Evolutionary conservation across 2,888 invertebrate genomes (phyloP).

Genomic region (Aleiodes alternator): DNA sequence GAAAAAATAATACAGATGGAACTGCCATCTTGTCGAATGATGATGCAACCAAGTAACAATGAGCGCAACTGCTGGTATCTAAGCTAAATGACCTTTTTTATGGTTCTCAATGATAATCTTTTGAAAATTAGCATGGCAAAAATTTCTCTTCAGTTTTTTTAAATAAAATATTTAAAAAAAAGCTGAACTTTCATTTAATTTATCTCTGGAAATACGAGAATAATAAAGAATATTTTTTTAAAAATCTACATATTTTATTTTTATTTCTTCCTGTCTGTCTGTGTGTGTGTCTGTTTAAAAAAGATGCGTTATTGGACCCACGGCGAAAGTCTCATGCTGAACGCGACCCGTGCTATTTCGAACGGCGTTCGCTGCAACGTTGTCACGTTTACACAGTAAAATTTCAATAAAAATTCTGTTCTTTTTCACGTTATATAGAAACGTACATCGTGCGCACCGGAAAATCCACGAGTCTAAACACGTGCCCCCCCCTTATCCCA

Average conservation of each 20-base stretch:
- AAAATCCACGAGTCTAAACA: conserved; percentile 44
- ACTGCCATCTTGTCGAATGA: conserved; percentile 55
- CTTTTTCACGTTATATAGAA: not conserved
- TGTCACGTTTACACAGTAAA: conserved; percentile 57
- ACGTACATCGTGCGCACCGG: conserved; percentile 26
- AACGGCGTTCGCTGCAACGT: conserved; percentile 62
- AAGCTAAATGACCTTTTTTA: conserved; percentile 26
- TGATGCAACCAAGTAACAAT: conserved; percentile 50
- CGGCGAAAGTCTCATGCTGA: conserved; percentile 63
- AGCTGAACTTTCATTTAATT: too few species aligned
- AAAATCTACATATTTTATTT: conserved; percentile 32
- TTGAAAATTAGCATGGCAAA: not conserved
- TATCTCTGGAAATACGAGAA: too few species aligned
- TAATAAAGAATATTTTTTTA: not conserved
- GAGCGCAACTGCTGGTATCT: conserved; percentile 42
- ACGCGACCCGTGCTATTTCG: conserved; percentile 68
- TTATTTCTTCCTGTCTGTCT: conserved; percentile 1
- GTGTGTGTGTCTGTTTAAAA: conserved; percentile 34
- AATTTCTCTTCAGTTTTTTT: not conserved
- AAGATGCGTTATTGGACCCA: conserved; percentile 51
- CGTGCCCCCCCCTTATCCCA: conserved; percentile 33
- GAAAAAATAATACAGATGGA: conserved; percentile 38
- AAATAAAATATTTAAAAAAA: not conserved
- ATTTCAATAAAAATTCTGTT: not conserved
- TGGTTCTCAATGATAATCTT: conserved; percentile 14